Evolutionary conservation across 2,797 vertebrate genomes (phyloP).

Genomic region (Yasuhikotakia modesta): DNA sequence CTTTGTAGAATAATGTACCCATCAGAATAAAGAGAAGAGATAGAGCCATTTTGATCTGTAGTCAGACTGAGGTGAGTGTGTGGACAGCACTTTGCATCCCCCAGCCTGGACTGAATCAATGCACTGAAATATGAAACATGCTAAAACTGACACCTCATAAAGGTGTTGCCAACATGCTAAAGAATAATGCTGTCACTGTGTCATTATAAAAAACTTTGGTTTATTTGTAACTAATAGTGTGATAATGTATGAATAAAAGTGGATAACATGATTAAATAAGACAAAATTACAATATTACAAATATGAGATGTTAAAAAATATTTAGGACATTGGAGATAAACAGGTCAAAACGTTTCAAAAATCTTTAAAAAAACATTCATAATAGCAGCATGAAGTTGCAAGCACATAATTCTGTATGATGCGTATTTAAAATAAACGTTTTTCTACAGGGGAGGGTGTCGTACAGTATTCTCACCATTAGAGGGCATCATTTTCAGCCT

Average conservation of each 20-base stretch:
- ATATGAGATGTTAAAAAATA: too few species aligned
- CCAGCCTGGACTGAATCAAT: not conserved
- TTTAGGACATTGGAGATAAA: too few species aligned
- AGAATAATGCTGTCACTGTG: not conserved
- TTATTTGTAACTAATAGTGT: too few species aligned
- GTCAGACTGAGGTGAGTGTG: slow-evolving; percentile 32
- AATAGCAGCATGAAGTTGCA: too few species aligned
- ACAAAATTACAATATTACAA: too few species aligned
- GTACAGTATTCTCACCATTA: not conserved
- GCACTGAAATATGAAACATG: slow-evolving; percentile 10
- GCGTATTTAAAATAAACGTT: not conserved
- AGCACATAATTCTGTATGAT: too few species aligned
- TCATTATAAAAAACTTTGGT: too few species aligned
- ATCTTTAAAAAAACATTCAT: too few species aligned
- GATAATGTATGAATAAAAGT: too few species aligned
- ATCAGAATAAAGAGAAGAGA: slow-evolving; percentile 34
- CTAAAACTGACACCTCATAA: slow-evolving; percentile 37
- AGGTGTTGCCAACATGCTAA: not conserved
- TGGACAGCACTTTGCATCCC: slow-evolving; percentile 3
- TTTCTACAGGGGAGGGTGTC: not conserved
- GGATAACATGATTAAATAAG: too few species aligned
- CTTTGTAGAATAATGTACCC: slow-evolving; percentile 34
- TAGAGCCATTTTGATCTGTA: slow-evolving; percentile 37
- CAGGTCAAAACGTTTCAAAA: too few species aligned
- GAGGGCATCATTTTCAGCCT: not conserved